Evolutionary conservation across 2,797 vertebrate species (phyloP), one percentile per base, ranked within the genome.

Genomic region (Tenualosa thibaudeaui): DNA sequence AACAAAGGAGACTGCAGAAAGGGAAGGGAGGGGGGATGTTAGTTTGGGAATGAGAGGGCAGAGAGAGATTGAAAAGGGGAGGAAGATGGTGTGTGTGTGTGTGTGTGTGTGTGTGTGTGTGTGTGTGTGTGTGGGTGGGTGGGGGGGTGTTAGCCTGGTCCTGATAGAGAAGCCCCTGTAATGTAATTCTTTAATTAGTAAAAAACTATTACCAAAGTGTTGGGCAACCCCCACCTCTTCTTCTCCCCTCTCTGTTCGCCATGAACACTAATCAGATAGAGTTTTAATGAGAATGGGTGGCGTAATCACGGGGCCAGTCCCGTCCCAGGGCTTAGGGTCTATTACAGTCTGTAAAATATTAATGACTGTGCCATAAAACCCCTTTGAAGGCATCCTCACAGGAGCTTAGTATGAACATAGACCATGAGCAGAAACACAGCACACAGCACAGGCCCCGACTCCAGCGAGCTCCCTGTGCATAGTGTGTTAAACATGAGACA

Each of bases 271-370:
- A 97, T 97, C 96, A 96, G 94, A 96, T 94, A 93, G 91, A 90
- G 93, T 94, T 96, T 95, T 96, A 97, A 97, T 96, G 96, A 96
- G 94, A 94, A 89, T 92, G 95, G 95, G 95, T 93, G 93, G 94
- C 94, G 94, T 97, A 96, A 97, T 97, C 95, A 96, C 95, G 92
- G 85, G 81, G 84, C 94, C 90, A 93, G 93, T 93, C 93, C 92
- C 89, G 93, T 96, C 96, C 96, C 95, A 91, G 91, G 94, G 94
- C 96, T 94, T 92, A 88, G 93, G 93, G 93, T 95, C 96, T 97
- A 96, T 97, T 97, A 97, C 95, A 96, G 94, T 94, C 94, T 93
- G 94, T 97, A 96, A 96, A 97, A 97, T 95, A 96, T 97, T 96
- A 97, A 97, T 97, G 96, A 95, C 94, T 95, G 93, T 93, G 93